Conservation (phyloP, 2,888 invertebrate species). For the Oscheius sp. region DNA sequence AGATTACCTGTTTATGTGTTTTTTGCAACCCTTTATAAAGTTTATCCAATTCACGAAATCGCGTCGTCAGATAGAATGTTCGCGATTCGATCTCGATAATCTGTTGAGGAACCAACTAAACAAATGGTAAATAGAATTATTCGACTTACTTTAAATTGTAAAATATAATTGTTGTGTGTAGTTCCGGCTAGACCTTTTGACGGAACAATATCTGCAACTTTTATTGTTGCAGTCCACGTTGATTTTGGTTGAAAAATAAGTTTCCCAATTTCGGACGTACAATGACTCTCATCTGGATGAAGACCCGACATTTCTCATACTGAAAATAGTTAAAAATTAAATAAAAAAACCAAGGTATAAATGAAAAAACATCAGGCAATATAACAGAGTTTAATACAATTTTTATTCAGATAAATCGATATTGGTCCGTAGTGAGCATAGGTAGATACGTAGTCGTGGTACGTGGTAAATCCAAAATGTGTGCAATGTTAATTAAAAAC, state of each 20-base stretch:
- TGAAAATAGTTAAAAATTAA: constrained; percentile 8
- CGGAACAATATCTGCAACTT: constrained; percentile 29
- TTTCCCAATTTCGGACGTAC: constrained; percentile 47
- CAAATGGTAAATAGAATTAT: background rate
- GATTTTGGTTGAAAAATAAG: constrained; percentile 45
- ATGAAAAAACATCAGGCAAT: no score
- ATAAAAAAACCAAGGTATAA: no score
- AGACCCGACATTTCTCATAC: constrained; percentile 50
- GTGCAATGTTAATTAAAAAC: no score
- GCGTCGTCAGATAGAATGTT: constrained; percentile 34
- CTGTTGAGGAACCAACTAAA: constrained; percentile 10
- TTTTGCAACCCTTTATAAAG: constrained; percentile 44
- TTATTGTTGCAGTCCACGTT: constrained; percentile 38
- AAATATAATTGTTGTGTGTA: constrained; percentile 39
- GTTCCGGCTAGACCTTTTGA: constrained; percentile 38
- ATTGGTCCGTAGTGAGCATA: no score
- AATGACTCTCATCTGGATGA: constrained; percentile 53
- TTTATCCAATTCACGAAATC: constrained; percentile 46
- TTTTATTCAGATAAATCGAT: no score
- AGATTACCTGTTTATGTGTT: constrained; percentile 46
- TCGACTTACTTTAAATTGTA: constrained; percentile 36
- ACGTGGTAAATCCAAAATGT: no score
- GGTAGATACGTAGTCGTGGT: no score
- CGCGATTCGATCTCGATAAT: constrained; percentile 21
- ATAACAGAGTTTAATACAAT: no score